Base-by-base conservation (phyloP, 37 sponge, comb jelly and placozoan species). In the Haliclona indistincta region DNA sequence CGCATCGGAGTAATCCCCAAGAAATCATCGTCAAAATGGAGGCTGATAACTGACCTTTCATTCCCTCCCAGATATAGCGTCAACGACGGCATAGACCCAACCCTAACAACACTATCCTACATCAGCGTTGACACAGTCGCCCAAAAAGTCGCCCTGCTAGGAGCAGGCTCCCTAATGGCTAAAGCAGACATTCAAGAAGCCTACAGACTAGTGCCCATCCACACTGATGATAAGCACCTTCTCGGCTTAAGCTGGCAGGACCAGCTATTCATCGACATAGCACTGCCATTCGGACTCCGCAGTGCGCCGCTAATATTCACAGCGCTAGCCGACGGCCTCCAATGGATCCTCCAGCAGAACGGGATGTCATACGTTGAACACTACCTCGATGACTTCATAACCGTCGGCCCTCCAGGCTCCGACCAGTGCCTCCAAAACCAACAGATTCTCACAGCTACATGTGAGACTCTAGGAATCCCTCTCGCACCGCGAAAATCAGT, bases 371-470 rank as follows among this genome's bases (percentile, higher is more conserved):
- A 32, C 13, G 38, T 54, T 20, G 32, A 63, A 33, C 83, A 82
- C 29, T 75, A 74, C 40, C 38, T 82, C 52, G 83, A 82, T 49
- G 75, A 82, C 43, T 80, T 75, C 44, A 25, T 74, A 20, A 30
- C 45, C 11, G 37, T 40, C 0, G 75, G 83, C 35, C 41, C 75
- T 26, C 26, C 69, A 11, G 38, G 60, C 19, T 38, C 71, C 10
- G 39, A 17, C 11, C 30, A 34, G 22, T 75, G 73, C 47, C 23
- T 20, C 23, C 43, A 62, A 51, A 17, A 56, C 32, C 65, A 41
- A 29, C 26, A 19, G 17, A 22, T 28, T 19, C 20, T 56, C 19
- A 34, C 75, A 35, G 51, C 44, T 15, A 13, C 36, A 13, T 82
- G 64, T 53, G 8, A 63, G 37, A 13, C n/a, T 19, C 73, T 82